Evolutionary conservation across 2,797 vertebrate genomes (phyloP), one percentile per base, ranked within the genome.

Genomic region (Gallinago stenura): DNA sequence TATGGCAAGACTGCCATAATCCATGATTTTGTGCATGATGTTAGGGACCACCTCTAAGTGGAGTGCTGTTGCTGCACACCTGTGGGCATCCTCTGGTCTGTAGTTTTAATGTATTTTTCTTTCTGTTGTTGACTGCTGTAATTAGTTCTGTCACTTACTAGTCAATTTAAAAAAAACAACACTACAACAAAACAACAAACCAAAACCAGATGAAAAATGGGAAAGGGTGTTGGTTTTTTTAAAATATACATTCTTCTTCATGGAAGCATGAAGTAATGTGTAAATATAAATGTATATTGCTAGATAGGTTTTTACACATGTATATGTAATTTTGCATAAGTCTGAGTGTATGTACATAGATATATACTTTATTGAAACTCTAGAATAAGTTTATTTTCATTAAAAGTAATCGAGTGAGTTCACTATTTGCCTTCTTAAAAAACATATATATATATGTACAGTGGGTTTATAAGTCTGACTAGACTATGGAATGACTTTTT

Each of bases 271-370:
- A 39, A 39, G 12, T 12, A 39, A 39, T 39, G 37, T 39, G 37
- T 39, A 39, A 39, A 39, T 39, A 39, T 13, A 39, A 39, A 39
- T 54, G 37, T 48, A 7, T 93, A n/a, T 46, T 54, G 53, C 30
- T 83, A 7, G 9, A 0, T 65, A 4, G 12, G 16, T 6, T n/a
- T 53, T 85, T 28, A 56, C 11, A 1, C 13, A 6, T 4, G 1
- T 46, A 2, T 75, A 12, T 48, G 19, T 25, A 28, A 43, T 60
- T 89, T n/a, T 72, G 20, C 4, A 0, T 33, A 70, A 68, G 35
- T 73, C 53, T 73, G 15, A 57, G 43, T 65, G 2, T 70, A 37
- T 66, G 12, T 69, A 43, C 17, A 12, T 45, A 12, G 7, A 26
- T 16, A 18, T 2, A 7, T 50, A 45, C 8, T 37, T 86, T 25